Evolutionary conservation across 2,888 invertebrate genomes (phyloP), one percentile per base, ranked within the genome.

Genomic region (Agrochola lota): DNA sequence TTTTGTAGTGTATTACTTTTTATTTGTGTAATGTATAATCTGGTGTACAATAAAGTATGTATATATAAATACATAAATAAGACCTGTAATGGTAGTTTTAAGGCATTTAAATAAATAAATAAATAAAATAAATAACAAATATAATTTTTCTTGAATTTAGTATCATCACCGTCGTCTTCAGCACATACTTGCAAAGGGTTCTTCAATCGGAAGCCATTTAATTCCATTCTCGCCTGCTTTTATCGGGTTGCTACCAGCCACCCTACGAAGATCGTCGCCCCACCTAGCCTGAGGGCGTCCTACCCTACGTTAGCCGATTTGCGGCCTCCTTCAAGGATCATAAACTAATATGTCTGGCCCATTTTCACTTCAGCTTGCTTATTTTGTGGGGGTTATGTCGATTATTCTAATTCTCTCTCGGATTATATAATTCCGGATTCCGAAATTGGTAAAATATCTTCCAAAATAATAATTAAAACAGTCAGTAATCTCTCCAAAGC

Each of bases 401-500:
- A 57, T 6, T 17, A 49, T 17, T 49, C 15, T 49, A 49, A 15
- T 49, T 17, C 49, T 15, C 15, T 4, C 46, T 46, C 46, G 46
- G 46, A 43, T 43, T 43, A 49, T 15, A 15, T 49, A 4, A 49
- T 49, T 15, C 15, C 15, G 5, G 5, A 46, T 63, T 35, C 0
- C 15, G 46, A 35, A 63, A 46, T 63, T 12, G 5, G 9, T 52
- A 15, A 40, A 40, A 55, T 52, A 52, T 52, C 20, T 46, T 15
- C 12, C n/a, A n/a, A n/a, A n/a, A n/a, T n/a, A n/a, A n/a, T n/a
- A n/a, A n/a, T 46, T 46, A 3, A 46, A 69, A 59, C n/a, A 35
- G 49, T 49, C 20, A 59, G 26, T 46, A 59, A 59, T 70, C n/a
- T 62, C 8, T 26, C 40, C 9, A 75, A 72, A 83, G 71, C 73